phyloP scores from a whole-genome alignment of 2,888 invertebrate species.

The Coleophora flavipennella region DNA sequence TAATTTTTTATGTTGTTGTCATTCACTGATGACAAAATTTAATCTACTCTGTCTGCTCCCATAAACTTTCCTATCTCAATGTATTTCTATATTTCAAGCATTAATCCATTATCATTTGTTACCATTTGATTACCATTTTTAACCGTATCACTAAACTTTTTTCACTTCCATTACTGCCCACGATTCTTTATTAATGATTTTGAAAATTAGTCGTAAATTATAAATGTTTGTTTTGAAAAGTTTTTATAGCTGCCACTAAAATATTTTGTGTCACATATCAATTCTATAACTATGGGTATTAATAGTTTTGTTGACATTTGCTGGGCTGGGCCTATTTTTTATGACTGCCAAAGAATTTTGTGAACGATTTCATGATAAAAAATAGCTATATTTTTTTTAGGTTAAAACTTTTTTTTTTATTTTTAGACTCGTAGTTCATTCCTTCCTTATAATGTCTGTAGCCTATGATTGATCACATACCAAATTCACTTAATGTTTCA shows the following conservation, averaged over 20 bases:
- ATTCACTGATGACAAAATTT: too few relatives aligned
- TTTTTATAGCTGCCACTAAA: slow-evolving; percentile 1
- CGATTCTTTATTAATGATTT: slow-evolving; percentile 3
- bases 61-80: too few relatives aligned
- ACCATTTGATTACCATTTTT: slow-evolving; percentile 36
- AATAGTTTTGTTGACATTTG: slow-evolving; percentile 14
- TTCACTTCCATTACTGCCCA: slow-evolving; percentile 18
- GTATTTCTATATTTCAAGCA: neutral
- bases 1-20: too few relatives aligned
- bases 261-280: slow-evolving; percentile 2
- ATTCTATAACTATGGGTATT: slow-evolving; percentile 10
- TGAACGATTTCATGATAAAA: neutral
- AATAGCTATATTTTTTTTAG: too few relatives aligned
- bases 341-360: neutral
- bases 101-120: slow-evolving; percentile 36
- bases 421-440: too few relatives aligned
- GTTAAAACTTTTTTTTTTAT: too few relatives aligned
- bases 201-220: slow-evolving; percentile 4
- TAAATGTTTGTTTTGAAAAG: slow-evolving; percentile 16
- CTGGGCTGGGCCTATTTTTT: slow-evolving; percentile 10
- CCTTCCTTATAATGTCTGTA: too few relatives aligned
- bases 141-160: slow-evolving; percentile 18
- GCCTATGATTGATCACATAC: too few relatives aligned
- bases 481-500: too few relatives aligned
- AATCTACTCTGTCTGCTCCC: too few relatives aligned